Conservation (phyloP, 2,797 vertebrate species). For the Cynopterus sphinx region DNA sequence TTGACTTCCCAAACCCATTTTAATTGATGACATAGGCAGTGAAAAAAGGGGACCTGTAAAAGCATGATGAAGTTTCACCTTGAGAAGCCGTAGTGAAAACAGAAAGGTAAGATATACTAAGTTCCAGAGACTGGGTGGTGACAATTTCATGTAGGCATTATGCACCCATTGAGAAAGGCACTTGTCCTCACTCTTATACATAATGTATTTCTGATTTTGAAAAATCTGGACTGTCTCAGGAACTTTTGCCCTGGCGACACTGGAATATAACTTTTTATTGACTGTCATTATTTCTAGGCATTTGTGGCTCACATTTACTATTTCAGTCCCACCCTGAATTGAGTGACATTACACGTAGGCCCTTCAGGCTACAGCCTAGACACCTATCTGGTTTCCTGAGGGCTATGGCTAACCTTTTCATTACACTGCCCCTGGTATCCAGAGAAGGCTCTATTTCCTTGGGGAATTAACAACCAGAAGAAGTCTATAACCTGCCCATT, state of each 20-base stretch:
- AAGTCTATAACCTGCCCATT: neutral
- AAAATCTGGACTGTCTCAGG: neutral
- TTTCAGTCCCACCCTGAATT: constrained; percentile 11
- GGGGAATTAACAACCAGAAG: neutral
- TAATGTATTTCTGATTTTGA: neutral
- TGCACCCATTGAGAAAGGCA: neutral
- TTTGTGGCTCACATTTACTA: neutral
- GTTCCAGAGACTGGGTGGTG: neutral
- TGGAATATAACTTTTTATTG: neutral
- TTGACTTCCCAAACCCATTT: neutral
- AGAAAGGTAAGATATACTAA: neutral
- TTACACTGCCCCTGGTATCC: too few relatives aligned
- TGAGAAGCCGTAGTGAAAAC: neutral
- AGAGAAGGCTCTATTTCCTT: neutral
- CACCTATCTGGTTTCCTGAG: constrained; percentile 9
- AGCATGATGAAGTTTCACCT: neutral
- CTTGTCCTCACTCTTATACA: neutral
- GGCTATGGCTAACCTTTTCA: constrained; percentile 19
- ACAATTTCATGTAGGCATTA: neutral
- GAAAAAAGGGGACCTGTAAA: neutral
- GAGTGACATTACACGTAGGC: neutral
- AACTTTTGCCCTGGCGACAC: neutral
- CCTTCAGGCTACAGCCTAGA: neutral
- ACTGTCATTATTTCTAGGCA: constrained; percentile 8
- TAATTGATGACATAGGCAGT: neutral